These are phyloP conservation scores for Lepeophtheirus salmonis DNA, from an alignment of 1,140 invertebrate species.

Conservation along the genomic window DNA sequence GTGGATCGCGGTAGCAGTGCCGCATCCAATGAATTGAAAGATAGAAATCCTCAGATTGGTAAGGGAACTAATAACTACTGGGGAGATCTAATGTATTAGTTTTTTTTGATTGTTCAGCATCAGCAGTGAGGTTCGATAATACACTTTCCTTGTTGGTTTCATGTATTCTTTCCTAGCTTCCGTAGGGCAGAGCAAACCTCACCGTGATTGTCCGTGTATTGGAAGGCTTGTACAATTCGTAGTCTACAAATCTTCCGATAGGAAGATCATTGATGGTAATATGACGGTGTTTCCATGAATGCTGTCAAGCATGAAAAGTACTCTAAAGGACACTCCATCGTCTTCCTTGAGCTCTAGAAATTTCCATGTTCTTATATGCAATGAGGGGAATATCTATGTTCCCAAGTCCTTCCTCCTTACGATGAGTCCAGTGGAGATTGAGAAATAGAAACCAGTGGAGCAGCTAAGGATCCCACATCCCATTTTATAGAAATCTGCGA, in stretches of 20 bases:
- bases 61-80: neutral
- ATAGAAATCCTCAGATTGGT: too few species aligned
- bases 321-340: constrained; percentile 79
- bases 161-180: constrained; percentile 84
- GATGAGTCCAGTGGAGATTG: constrained; percentile 44
- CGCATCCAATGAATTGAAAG: too few species aligned
- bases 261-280: constrained; percentile 95
- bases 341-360: constrained; percentile 74
- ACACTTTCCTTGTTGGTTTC: constrained; percentile 71
- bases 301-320: constrained; percentile 89
- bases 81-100: neutral
- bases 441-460: constrained; percentile 33
- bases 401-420: constrained; percentile 87
- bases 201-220: constrained; percentile 38
- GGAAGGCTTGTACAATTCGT: constrained; percentile 43
- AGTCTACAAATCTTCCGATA: constrained; percentile 61
- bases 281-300: constrained; percentile 78
- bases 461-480: constrained; percentile 32
- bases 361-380: constrained; percentile 72
- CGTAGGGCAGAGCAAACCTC: constrained; percentile 89
- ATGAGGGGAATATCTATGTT: constrained; percentile 88
- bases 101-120: constrained; percentile 19
- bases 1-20: too few species aligned
- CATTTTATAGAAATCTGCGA: constrained; percentile 30
- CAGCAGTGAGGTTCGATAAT: constrained; percentile 62